Percentiles rank a stretch among this genome's conserved stretches.
Conservation (phyloP, 1,140 invertebrate species). For the Arion vulgaris region DNA sequence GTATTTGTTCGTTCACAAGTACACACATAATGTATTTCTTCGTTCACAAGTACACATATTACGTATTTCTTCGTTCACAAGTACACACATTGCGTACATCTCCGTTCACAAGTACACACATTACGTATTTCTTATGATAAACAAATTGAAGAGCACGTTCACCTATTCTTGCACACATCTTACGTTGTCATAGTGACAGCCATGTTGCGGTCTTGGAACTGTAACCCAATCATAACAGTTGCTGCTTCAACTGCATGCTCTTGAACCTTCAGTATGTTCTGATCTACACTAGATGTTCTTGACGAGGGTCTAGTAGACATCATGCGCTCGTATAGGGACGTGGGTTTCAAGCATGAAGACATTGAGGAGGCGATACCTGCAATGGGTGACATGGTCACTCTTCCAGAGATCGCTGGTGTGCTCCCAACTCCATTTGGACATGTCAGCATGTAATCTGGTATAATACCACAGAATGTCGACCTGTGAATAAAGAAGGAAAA, state of each 20-base stretch:
- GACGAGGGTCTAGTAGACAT: no score
- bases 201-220: not conserved
- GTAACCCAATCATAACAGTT: not conserved
- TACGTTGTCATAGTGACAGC: constrained; percentile 6
- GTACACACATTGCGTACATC: no score
- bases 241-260: no score
- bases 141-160: no score
- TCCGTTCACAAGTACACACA: no score
- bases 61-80: no score
- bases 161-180: not conserved
- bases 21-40: no score
- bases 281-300: constrained; percentile 73
- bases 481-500: constrained; percentile 60
- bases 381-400: constrained; percentile 55
- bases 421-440: constrained; percentile 43
- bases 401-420: constrained; percentile 63
- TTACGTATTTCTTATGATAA: no score
- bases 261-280: constrained; percentile 72
- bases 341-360: constrained; percentile 13
- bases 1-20: no score
- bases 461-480: constrained; percentile 79
- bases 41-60: no score
- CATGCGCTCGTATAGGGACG: not conserved
- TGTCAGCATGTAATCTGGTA: constrained; percentile 78
- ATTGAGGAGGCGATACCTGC: constrained; percentile 41